phyloP scores from a whole-genome alignment of 2,113 vertebrate species.

The Lasiurus borealis region DNA sequence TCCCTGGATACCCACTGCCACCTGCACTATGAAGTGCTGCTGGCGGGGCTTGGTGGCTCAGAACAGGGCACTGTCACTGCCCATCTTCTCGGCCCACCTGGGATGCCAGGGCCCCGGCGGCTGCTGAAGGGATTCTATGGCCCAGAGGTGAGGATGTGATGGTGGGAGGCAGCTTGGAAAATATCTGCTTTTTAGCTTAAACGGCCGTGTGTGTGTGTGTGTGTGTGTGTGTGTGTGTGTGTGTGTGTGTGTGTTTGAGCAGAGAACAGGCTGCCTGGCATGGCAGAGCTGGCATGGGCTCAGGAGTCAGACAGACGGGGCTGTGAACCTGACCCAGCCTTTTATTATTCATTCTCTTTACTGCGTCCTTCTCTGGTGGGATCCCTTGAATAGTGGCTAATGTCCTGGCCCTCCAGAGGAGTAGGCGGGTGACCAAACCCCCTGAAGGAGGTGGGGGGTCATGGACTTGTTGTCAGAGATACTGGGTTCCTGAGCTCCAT shows the following conservation, averaged over 20 bases:
- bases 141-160: conserved; percentile 90
- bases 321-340: conserved; percentile 72
- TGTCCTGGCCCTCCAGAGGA: conserved; percentile 87
- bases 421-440: conserved; percentile 67
- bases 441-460: background rate
- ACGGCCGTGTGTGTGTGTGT: conserved; percentile 72
- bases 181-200: background rate
- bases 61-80: conserved; percentile 92
- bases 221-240: conserved; percentile 86
- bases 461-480: background rate
- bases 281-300: conserved; percentile 88
- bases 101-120: conserved; percentile 92
- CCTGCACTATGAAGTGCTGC: conserved; percentile 95
- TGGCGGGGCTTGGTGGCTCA: conserved; percentile 92
- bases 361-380: background rate
- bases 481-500: background rate
- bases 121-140: conserved; percentile 97
- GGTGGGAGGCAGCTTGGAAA: background rate
- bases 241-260: conserved; percentile 87
- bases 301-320: conserved; percentile 83
- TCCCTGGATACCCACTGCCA: conserved; percentile 95
- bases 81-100: conserved; percentile 94
- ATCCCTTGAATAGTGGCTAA: background rate
- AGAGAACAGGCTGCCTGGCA: conserved; percentile 88
- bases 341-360: background rate